These are phyloP conservation scores for Thymelicus lineola DNA, from an alignment of 2,888 invertebrate species.

Conservation along the genomic window DNA sequence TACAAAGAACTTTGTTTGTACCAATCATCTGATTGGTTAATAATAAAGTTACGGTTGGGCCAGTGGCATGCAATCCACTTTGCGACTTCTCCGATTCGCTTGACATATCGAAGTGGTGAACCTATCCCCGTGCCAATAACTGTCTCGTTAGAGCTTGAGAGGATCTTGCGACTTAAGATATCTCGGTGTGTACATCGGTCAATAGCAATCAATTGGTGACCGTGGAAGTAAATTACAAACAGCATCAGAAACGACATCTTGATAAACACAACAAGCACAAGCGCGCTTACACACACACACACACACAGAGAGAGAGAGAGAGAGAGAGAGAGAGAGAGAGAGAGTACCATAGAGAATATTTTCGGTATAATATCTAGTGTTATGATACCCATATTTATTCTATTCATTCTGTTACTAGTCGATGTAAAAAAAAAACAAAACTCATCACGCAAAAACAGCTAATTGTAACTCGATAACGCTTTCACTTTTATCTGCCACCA, in stretches of 20 bases:
- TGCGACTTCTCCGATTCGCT: conserved; percentile 15
- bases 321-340: too few species aligned
- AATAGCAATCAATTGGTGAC: too few species aligned
- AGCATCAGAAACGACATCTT: too few species aligned
- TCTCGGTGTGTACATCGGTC: not conserved
- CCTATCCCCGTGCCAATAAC: conserved; percentile 26
- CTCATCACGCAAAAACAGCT: conserved; percentile 26
- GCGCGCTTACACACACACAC: too few species aligned
- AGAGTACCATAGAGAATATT: too few species aligned
- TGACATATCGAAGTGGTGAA: conserved; percentile 14
- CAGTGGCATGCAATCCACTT: conserved; percentile 25
- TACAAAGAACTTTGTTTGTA: conserved; percentile 15
- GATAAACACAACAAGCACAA: too few species aligned
- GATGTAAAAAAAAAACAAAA: not conserved
- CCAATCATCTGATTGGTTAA: conserved; percentile 21
- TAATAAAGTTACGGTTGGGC: conserved; percentile 14
- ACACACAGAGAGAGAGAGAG: too few species aligned
- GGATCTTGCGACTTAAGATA: not conserved
- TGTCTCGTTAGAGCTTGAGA: conserved; percentile 10
- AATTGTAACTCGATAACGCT: conserved; percentile 23
- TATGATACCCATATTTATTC: too few species aligned
- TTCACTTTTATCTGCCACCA: conserved; percentile 22
- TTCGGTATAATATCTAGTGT: too few species aligned
- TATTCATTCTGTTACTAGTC: too few species aligned
- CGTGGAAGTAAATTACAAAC: too few species aligned